Evolutionary conservation across 2,888 invertebrate genomes (phyloP).

Genomic region (Macrophya alboannulata): DNA sequence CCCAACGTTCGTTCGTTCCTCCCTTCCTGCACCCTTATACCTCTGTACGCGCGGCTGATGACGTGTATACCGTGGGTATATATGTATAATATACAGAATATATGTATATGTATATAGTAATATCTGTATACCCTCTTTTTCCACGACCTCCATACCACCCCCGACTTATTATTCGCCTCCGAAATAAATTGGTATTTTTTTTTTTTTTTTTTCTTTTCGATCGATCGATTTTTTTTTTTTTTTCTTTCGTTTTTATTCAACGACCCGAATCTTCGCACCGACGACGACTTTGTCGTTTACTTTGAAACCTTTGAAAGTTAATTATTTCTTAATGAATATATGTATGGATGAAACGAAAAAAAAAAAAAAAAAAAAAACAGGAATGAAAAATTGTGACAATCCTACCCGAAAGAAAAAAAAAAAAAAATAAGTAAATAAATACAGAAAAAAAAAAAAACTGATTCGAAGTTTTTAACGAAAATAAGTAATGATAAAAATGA

Average conservation of each 20-base stretch:
- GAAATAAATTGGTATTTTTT: background rate
- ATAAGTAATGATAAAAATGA: no score
- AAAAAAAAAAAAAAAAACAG: no score
- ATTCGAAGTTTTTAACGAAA: no score
- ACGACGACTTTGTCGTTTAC: no score
- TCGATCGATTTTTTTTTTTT: background rate
- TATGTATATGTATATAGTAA: background rate
- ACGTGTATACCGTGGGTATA: background rate
- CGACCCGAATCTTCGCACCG: no score
- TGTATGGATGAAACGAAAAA: no score
- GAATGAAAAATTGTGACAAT: no score
- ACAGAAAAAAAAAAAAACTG: no score
- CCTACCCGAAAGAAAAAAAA: no score
- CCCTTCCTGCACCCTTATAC: background rate
- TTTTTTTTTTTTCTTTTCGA: background rate
- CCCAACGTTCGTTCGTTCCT: background rate
- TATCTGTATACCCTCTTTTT: constrained; percentile 3
- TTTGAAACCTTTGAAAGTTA: no score
- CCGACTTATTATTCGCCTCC: background rate
- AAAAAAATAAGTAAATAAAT: no score
- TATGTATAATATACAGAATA: background rate
- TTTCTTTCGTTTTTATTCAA: background rate
- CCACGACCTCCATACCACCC: background rate
- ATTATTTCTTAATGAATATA: no score
- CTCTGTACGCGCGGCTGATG: constrained; percentile 7